Base-by-base conservation (phyloP, 1,140 invertebrate species). In the Camponotus floridanus region DNA sequence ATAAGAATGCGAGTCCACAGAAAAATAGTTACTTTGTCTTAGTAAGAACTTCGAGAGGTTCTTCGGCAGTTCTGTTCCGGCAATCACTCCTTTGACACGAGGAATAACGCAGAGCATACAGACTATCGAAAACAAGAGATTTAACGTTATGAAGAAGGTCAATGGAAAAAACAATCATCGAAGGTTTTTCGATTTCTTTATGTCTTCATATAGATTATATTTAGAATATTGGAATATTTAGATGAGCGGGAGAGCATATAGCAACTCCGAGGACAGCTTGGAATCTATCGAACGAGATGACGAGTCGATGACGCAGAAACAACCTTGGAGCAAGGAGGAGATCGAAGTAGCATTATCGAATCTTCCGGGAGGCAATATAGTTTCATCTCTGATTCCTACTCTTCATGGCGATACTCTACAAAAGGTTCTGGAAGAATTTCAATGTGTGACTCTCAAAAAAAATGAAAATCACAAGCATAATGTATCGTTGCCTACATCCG, bases 321-420 rank as follows among this genome's bases (percentile, higher is more conserved):
- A 92, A 64, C 91, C 92, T 18, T 95, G 94, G 94, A 84, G 88
- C 76, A 89, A 90, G 45, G 91, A 94, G 2, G 92, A 95, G 73
- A 89, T 95, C 62, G 91, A 86, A 45, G 74, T 81, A 6, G 91
- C 93, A 0, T 64, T 95, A 26, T 91, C 86, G 21, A 92, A 92
- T 90, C 90, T 95, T 39, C 93, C 94, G 71, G 93, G 91, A 0
- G 94, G 94, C 2, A 92, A 94, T 78, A 83, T 76, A 6, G 93
- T 92, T 31, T 80, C 94, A 0, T 62, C 90, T 4, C 31, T 92
- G n/a, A 89, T 95, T 51, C 73, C 93, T 18, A 90, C 87, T 68
- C 67, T 95, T 13, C 62, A 73, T 11, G 91, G 90, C 3, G 92
- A 93, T 36, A 76, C 76, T 61, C 59, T 94, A 5, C 80, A 91